Evolutionary conservation across 2,888 invertebrate species (phyloP).

Genomic region (Apodemia zela): DNA sequence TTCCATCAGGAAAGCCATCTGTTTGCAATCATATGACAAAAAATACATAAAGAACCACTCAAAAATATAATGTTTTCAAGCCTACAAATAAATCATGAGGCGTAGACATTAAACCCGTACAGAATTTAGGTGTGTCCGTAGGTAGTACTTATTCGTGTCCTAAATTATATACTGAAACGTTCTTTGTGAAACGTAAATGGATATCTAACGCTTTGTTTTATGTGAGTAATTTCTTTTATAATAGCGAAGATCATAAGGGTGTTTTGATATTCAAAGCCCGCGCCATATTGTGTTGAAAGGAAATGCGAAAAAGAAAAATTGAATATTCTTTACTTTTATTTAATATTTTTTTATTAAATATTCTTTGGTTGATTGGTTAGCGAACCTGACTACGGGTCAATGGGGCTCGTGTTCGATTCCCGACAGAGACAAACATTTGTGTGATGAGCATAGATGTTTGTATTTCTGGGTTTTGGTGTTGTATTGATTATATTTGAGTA

Average conservation of each 20-base stretch:
- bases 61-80: background rate
- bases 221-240: slow-evolving; percentile 19
- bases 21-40: too few relatives aligned
- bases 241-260: slow-evolving; percentile 19
- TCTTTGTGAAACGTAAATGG: slow-evolving; percentile 30
- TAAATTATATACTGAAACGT: slow-evolving; percentile 25
- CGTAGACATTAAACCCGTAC: slow-evolving; percentile 12
- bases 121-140: slow-evolving; percentile 9
- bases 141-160: slow-evolving; percentile 4
- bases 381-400: too few relatives aligned
- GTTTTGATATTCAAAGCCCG: slow-evolving; percentile 19
- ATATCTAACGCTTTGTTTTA: slow-evolving; percentile 23
- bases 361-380: too few relatives aligned
- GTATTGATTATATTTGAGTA: too few relatives aligned
- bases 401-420: too few relatives aligned
- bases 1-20: too few relatives aligned
- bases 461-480: too few relatives aligned
- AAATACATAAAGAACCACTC: background rate
- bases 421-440: too few relatives aligned
- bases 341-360: too few relatives aligned
- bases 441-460: too few relatives aligned
- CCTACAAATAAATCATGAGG: background rate
- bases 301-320: background rate
- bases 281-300: background rate
- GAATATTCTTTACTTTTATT: background rate